Evolutionary conservation across 2,797 vertebrate genomes (phyloP).

Genomic region (Platyrinchus mystaceus): DNA sequence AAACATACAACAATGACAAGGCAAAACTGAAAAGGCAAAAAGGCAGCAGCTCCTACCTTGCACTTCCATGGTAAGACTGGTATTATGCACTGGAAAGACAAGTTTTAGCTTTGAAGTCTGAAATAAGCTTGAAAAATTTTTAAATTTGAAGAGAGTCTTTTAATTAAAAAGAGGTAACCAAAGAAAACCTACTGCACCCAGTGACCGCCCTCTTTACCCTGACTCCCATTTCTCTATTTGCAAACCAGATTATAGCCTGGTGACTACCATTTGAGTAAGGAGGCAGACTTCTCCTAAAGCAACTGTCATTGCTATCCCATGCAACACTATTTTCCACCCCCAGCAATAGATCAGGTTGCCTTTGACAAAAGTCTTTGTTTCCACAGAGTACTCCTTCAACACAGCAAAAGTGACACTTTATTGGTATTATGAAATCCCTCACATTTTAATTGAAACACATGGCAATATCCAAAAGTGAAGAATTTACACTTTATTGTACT

Average conservation of each 20-base stretch:
- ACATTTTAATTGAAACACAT: neutral
- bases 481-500: slow-evolving; percentile 75
- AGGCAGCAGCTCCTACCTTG: neutral
- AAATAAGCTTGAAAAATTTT: neutral
- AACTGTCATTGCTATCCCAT: neutral
- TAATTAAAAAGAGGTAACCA: neutral
- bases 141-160: neutral
- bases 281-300: neutral
- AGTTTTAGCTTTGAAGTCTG: neutral
- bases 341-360: neutral
- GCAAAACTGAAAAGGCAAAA: neutral
- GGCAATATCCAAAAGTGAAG: slow-evolving; percentile 52
- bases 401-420: neutral
- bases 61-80: neutral
- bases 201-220: neutral
- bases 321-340: neutral
- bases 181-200: neutral
- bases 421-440: neutral
- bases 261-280: neutral
- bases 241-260: neutral
- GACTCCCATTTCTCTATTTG: neutral
- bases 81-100: neutral
- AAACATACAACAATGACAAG: neutral
- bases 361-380: neutral
- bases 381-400: neutral